These are phyloP conservation scores for Epinephelus cyanopodus DNA, from an alignment of 2,113 vertebrate species.

Conservation along the genomic window DNA sequence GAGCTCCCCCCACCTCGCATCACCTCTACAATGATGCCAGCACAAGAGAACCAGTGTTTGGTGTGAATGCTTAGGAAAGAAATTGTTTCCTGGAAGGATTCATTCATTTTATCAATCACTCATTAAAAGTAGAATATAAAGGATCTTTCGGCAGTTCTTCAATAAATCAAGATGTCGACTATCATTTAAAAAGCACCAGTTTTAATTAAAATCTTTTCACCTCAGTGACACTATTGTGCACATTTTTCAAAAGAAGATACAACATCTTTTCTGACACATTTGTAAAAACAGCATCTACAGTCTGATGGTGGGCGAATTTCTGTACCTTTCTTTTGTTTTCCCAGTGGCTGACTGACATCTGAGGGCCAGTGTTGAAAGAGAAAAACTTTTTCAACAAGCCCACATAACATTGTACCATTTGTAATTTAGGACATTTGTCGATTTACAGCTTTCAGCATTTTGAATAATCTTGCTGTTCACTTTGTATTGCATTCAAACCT, in stretches of 20 bases:
- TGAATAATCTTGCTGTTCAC: neutral
- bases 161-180: neutral
- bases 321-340: neutral
- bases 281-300: neutral
- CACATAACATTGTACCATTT: neutral
- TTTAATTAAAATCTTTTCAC: neutral
- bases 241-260: too few species aligned
- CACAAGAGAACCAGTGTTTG: neutral
- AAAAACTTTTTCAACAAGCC: neutral
- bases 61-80: neutral
- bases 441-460: neutral
- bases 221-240: neutral
- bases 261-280: neutral
- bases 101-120: neutral
- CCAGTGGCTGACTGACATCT: neutral
- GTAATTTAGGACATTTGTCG: neutral
- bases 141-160: neutral
- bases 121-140: neutral
- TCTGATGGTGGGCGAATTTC: neutral
- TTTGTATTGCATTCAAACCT: neutral
- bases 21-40: constrained; percentile 34
- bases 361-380: neutral
- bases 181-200: neutral
- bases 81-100: neutral
- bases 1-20: constrained; percentile 30